Evolutionary conservation across 2,888 invertebrate genomes (phyloP).

Genomic region (Heliconius charithonia): DNA sequence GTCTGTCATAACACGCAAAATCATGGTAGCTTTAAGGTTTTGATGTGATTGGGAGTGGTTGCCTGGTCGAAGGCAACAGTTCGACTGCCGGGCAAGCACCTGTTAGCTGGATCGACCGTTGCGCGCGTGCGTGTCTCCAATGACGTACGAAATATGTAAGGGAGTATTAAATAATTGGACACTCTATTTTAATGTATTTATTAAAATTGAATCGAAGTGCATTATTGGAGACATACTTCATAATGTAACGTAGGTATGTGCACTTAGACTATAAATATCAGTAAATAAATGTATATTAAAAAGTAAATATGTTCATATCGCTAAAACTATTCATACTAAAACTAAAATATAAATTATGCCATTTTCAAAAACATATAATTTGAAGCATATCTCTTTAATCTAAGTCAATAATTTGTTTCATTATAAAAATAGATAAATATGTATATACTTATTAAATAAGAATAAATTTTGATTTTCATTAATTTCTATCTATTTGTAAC

Average conservation of each 20-base stretch:
- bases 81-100: constrained; percentile 79
- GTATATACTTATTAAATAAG: too few relatives aligned
- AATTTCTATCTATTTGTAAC: constrained; percentile 45
- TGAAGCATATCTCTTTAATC: too few relatives aligned
- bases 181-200: neutral
- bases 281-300: neutral
- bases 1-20: constrained; percentile 62
- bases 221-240: neutral
- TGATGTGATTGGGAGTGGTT: constrained; percentile 50
- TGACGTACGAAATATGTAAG: constrained; percentile 71
- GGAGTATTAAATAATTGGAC: constrained; percentile 51
- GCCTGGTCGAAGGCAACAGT: constrained; percentile 59
- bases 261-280: neutral
- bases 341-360: too few relatives aligned
- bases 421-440: too few relatives aligned
- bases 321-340: too few relatives aligned
- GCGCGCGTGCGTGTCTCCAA: constrained; percentile 80
- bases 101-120: constrained; percentile 80
- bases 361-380: too few relatives aligned
- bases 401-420: too few relatives aligned
- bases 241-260: neutral
- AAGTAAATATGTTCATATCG: neutral
- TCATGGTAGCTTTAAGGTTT: constrained; percentile 50
- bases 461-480: neutral
- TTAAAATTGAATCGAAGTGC: neutral